Evolutionary conservation across 2,797 vertebrate species (phyloP), one percentile per base, ranked within the genome.

Genomic region (Dryobates pubescens): DNA sequence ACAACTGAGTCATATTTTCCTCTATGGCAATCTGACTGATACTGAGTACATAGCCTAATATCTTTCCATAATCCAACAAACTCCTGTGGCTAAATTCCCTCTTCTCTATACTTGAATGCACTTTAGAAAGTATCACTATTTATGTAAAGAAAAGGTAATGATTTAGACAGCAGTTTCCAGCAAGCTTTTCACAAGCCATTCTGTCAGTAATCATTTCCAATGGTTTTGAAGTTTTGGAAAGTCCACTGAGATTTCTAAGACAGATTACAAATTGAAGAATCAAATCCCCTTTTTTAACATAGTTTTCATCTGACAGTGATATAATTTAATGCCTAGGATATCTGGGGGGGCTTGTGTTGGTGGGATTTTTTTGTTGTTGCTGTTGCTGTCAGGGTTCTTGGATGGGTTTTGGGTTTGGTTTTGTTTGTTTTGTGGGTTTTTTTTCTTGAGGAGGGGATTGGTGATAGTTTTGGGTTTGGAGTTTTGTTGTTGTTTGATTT

Each of bases 101-200:
- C 51, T 82, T 71, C 82, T 88, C 74, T 76, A 23, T 76, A 59
- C 13, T 70, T 68, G 41, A 86, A 57, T 5, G 9, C 22, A 38
- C 56, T 87, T 67, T 56, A 57, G 30, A 57, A 23, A 51, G 14
- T 32, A 7, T 57, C 65, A 57, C 15, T 80, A 14, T 36, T 78
- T 82, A 54, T 64, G 73, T 53, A 82, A 26, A 79, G 72, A 85
- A 84, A 86, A 86, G 29, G 27, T 70, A 87, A 65, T 47, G 22
- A 85, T 47, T 82, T 70, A 86, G 77, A 72, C 38, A 65, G 34
- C 15, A 76, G 67, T 78, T 88, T 86, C 57, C 63, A 96, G 36
- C 27, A 91, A 93, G 56, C 7, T 86, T 86, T 59, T 34, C 38
- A 65, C 8, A 56, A 59, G 49, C 17, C 24, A 18, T 63, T 86